These are phyloP conservation scores for Neelides folsomi DNA, from an alignment of 2,888 invertebrate species.

Conservation along the genomic window DNA sequence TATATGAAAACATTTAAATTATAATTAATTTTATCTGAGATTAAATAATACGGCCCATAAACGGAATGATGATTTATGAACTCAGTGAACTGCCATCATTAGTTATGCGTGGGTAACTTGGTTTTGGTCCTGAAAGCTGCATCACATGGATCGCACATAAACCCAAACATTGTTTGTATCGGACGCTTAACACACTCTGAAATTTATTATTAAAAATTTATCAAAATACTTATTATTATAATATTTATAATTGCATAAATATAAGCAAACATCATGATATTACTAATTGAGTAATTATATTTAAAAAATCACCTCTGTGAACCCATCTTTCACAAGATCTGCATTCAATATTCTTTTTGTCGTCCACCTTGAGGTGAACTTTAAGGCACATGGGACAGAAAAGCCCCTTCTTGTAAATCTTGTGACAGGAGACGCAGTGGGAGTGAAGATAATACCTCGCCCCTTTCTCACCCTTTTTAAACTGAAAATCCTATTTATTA, in stretches of 20 bases:
- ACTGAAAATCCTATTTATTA: slow-evolving; percentile 31
- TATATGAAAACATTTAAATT: too few species aligned
- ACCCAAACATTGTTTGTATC: slow-evolving; percentile 28
- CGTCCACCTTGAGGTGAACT: slow-evolving; percentile 45
- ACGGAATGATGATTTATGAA: too few species aligned
- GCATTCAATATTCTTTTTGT: slow-evolving; percentile 42
- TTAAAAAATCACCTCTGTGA: slow-evolving; percentile 40
- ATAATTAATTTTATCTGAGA: too few species aligned
- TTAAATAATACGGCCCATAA: too few species aligned
- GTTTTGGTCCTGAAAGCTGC: slow-evolving; percentile 21
- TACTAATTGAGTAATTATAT: too few species aligned
- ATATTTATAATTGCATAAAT: too few species aligned
- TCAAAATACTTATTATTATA: too few species aligned
- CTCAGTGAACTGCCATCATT: too few species aligned
- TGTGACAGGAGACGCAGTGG: slow-evolving; percentile 52
- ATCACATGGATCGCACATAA: slow-evolving; percentile 32
- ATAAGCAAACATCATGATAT: too few species aligned
- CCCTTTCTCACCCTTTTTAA: slow-evolving; percentile 42
- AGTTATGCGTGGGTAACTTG: slow-evolving; percentile 10
- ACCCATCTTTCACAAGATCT: slow-evolving; percentile 44
- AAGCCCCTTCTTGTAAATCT: slow-evolving; percentile 58
- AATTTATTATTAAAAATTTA: not conserved
- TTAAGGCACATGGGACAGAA: slow-evolving; percentile 58
- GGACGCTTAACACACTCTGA: slow-evolving; percentile 28
- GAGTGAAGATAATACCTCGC: slow-evolving; percentile 41